These are phyloP conservation scores for Agriotes lineatus DNA, from an alignment of 2,888 invertebrate genomes.

Conservation along the genomic window DNA sequence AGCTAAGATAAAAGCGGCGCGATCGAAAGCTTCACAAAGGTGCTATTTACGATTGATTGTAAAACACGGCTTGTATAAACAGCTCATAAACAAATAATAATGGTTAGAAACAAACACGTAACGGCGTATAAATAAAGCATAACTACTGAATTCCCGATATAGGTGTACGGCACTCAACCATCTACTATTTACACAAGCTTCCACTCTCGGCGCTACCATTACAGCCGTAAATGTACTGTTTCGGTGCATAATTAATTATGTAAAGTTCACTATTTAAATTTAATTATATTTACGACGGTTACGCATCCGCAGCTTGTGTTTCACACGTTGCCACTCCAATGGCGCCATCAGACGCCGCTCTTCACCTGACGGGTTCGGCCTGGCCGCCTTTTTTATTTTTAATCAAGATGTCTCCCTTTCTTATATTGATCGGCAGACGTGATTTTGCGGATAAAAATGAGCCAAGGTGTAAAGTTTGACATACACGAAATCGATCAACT, in stretches of 20 bases:
- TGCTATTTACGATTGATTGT: slow-evolving; percentile 46
- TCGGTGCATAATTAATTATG: slow-evolving; percentile 22
- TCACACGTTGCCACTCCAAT: background rate
- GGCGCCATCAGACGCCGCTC: too few relatives aligned
- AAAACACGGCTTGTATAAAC: slow-evolving; percentile 44
- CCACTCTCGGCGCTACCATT: slow-evolving; percentile 15
- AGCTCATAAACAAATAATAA: slow-evolving; percentile 48
- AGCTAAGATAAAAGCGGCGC: slow-evolving; percentile 1
- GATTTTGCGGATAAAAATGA: too few relatives aligned
- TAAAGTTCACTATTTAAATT: slow-evolving; percentile 20
- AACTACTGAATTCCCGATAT: slow-evolving; percentile 46
- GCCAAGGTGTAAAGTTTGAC: too few relatives aligned
- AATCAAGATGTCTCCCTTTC: too few relatives aligned
- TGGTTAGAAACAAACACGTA: slow-evolving; percentile 46
- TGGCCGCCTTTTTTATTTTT: too few relatives aligned
- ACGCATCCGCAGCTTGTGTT: slow-evolving; percentile 16
- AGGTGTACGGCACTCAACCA: slow-evolving; percentile 21
- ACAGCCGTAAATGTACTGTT: slow-evolving; percentile 16
- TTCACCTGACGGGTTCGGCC: too few relatives aligned
- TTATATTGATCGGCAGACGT: too few relatives aligned
- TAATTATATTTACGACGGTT: slow-evolving; percentile 21
- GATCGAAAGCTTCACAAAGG: slow-evolving; percentile 4
- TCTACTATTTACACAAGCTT: slow-evolving; percentile 19
- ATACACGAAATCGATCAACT: too few relatives aligned
- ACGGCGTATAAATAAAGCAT: slow-evolving; percentile 45